Evolutionary conservation across 2,888 invertebrate genomes (phyloP).

Genomic region (Herminia tarsipennalis): DNA sequence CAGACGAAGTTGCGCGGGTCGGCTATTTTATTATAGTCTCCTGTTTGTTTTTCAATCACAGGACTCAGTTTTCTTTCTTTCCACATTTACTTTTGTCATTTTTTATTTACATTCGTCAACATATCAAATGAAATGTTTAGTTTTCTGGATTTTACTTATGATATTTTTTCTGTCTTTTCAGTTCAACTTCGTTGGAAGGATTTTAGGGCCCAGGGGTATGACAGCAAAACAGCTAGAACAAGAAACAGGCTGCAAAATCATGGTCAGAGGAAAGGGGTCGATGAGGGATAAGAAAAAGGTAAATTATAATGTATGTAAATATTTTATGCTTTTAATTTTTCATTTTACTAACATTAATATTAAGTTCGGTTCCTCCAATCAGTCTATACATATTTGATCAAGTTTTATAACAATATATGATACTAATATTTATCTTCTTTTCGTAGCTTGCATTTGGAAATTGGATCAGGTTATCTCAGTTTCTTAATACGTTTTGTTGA

Average conservation of each 20-base stretch:
- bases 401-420: conserved; percentile 3
- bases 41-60: too few relatives aligned
- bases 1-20: too few relatives aligned
- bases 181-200: conserved; percentile 99
- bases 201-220: conserved; percentile 99
- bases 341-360: conserved; percentile 14
- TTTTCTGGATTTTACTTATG: background rate
- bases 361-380: conserved; percentile 7
- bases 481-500: background rate
- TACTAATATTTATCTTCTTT: conserved; percentile 23
- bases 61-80: too few relatives aligned
- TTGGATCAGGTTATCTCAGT: conserved; percentile 38
- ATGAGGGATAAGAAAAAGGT: conserved; percentile 99
- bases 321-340: conserved; percentile 23
- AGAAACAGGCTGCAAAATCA: conserved; percentile 99
- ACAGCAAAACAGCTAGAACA: conserved; percentile 99
- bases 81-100: too few relatives aligned
- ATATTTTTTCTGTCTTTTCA: conserved; percentile 86
- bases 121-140: background rate
- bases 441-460: conserved; percentile 42
- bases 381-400: background rate
- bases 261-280: conserved; percentile 99
- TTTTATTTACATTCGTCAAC: background rate
- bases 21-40: too few relatives aligned
- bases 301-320: conserved; percentile 58